Evolutionary conservation across 2,113 vertebrate genomes (phyloP).

Genomic region (Oceanodroma tethys): DNA sequence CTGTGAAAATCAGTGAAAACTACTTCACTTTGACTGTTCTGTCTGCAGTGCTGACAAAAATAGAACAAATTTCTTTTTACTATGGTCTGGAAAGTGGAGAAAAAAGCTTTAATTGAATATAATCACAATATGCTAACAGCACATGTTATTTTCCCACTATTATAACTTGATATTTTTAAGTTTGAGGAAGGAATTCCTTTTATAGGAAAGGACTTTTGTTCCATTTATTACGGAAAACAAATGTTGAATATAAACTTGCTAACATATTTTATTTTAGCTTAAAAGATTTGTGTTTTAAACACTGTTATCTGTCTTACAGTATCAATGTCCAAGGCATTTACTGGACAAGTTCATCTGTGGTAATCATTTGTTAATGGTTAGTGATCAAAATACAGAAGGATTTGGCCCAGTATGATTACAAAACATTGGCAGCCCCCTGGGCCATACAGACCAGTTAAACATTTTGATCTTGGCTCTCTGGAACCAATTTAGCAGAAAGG

Average conservation of each 20-base stretch:
- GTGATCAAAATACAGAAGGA: neutral
- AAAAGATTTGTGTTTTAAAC: neutral
- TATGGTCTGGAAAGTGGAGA: slow-evolving; percentile 39
- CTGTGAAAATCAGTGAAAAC: slow-evolving; percentile 64
- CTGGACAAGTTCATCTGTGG: neutral
- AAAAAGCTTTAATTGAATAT: slow-evolving; percentile 48
- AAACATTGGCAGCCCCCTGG: neutral
- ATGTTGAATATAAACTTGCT: neutral
- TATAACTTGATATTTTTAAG: slow-evolving; percentile 38
- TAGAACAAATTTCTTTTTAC: slow-evolving; percentile 52
- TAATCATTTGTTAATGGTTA: neutral
- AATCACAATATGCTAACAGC: slow-evolving; percentile 45
- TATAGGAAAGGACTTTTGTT: neutral
- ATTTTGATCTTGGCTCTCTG: neutral
- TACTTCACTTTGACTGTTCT: slow-evolving; percentile 69
- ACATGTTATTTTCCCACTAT: slow-evolving; percentile 39
- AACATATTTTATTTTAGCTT: neutral
- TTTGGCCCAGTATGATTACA: neutral
- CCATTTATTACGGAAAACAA: neutral
- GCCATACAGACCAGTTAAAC: neutral
- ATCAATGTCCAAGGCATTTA: neutral
- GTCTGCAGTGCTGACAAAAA: slow-evolving; percentile 62
- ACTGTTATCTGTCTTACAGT: neutral
- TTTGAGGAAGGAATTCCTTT: neutral
- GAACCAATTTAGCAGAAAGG: neutral